Percentiles rank a stretch among this genome's conserved stretches.
Conservation (phyloP, 2,113 vertebrate genomes). For the Phaethornis superciliosus region DNA sequence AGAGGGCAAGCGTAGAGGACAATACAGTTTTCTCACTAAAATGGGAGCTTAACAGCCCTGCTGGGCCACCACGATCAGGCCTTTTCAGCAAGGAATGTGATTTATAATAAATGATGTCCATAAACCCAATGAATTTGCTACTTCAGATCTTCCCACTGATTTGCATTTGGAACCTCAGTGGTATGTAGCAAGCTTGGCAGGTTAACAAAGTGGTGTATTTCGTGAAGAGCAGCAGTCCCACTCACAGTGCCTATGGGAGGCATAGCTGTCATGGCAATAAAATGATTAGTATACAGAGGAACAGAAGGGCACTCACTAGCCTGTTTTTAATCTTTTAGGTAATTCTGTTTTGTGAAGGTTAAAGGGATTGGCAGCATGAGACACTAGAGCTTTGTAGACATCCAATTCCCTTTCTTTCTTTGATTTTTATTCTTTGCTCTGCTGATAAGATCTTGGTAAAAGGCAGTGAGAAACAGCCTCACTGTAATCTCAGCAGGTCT, state of each 20-base stretch:
- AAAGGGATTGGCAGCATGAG: neutral
- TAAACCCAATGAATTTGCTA: neutral
- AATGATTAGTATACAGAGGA: constrained; percentile 1
- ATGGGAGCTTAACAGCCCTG: neutral
- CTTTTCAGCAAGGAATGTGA: neutral
- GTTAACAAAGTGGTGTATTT: neutral
- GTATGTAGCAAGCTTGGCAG: neutral
- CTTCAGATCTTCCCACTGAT: constrained; percentile 27
- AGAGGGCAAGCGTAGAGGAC: neutral
- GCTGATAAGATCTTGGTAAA: neutral
- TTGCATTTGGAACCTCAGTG: constrained; percentile 30
- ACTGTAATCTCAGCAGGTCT: neutral
- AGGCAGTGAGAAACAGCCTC: neutral
- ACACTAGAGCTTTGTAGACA: neutral
- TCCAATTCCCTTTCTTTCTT: neutral
- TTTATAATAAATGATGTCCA: neutral
- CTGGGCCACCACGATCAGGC: neutral
- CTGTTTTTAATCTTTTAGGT: constrained; percentile 28
- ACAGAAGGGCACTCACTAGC: neutral
- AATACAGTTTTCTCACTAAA: constrained; percentile 6
- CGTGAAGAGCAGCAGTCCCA: neutral
- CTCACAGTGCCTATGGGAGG: neutral
- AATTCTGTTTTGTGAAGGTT: constrained; percentile 14
- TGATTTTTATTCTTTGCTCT: neutral
- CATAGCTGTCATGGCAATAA: neutral